Percentiles rank a stretch among this genome's conserved stretches.
These are phyloP conservation scores for Hermaeophaga mercurialis DNA, from an alignment of 2,888 invertebrate species.

Conservation along the genomic window DNA sequence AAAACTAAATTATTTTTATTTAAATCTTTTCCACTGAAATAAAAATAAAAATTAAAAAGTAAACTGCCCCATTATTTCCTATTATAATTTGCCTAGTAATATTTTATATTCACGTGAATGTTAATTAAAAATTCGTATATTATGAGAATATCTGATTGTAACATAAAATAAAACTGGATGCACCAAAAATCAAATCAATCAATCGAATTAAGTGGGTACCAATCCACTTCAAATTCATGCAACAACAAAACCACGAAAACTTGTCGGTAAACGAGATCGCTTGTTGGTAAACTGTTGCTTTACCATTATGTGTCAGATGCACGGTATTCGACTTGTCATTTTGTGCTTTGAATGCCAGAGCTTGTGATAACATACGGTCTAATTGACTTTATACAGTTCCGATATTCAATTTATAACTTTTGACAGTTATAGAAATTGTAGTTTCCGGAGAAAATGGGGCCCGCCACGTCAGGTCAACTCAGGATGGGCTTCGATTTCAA, in stretches of 20 bases:
- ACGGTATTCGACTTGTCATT: constrained; percentile 27
- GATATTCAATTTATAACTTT: constrained; percentile 35
- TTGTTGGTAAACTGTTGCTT: constrained; percentile 31
- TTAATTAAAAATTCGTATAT: too few relatives aligned
- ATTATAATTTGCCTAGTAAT: too few relatives aligned
- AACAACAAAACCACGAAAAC: not conserved
- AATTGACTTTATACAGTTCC: constrained; percentile 35
- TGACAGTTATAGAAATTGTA: constrained; percentile 34
- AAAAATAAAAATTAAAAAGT: too few relatives aligned
- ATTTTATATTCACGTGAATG: too few relatives aligned
- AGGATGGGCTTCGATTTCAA: constrained; percentile 25
- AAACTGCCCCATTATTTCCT: too few relatives aligned
- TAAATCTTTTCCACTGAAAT: too few relatives aligned
- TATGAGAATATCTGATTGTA: too few relatives aligned
- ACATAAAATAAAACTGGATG: too few relatives aligned
- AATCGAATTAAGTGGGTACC: not conserved
- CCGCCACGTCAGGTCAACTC: not conserved
- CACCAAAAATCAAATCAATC: not conserved
- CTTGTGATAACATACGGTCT: constrained; percentile 34
- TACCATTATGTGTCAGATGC: constrained; percentile 31
- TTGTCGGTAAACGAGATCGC: constrained; percentile 1
- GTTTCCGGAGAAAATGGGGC: constrained; percentile 10
- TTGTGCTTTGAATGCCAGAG: constrained; percentile 30
- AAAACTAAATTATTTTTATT: too few relatives aligned
- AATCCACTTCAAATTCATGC: not conserved